These are phyloP conservation scores for Caenorhabditis sp. DNA, from an alignment of 2,888 invertebrate genomes.

Conservation along the genomic window DNA sequence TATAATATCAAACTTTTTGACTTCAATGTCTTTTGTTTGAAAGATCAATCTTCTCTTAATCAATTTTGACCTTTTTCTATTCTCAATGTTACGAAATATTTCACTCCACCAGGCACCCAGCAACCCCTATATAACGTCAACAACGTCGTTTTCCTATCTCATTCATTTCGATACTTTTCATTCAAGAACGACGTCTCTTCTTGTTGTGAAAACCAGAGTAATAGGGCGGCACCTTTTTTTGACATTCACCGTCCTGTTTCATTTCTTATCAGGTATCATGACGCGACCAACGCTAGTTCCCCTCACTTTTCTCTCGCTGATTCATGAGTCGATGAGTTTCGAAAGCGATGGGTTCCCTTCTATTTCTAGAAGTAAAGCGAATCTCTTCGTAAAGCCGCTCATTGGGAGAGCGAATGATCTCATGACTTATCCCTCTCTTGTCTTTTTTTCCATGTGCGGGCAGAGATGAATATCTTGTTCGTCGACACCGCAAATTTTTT, in stretches of 20 bases:
- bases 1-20: no score
- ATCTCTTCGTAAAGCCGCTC: background rate
- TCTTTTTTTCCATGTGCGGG: background rate
- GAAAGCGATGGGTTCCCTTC: background rate
- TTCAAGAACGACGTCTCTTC: background rate
- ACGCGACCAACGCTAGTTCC: background rate
- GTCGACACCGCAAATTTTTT: background rate
- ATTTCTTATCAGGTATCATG: background rate
- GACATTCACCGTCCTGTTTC: background rate
- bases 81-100: conserved; percentile 25
- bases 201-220: background rate
- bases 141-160: background rate
- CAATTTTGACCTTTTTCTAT: background rate
- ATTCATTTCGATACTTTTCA: background rate
- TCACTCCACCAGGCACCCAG: background rate
- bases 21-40: no score
- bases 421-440: background rate
- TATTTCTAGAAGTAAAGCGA: background rate
- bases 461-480: background rate
- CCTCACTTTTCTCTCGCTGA: background rate
- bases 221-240: background rate
- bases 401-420: background rate
- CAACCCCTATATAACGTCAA: background rate
- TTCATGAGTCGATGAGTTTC: background rate
- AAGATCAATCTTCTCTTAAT: background rate